A percentile compares a stretch with the other conserved stretches of the same genome.
phyloP scores from a whole-genome alignment of 2,888 invertebrate species.

The Aphrophora alni region DNA sequence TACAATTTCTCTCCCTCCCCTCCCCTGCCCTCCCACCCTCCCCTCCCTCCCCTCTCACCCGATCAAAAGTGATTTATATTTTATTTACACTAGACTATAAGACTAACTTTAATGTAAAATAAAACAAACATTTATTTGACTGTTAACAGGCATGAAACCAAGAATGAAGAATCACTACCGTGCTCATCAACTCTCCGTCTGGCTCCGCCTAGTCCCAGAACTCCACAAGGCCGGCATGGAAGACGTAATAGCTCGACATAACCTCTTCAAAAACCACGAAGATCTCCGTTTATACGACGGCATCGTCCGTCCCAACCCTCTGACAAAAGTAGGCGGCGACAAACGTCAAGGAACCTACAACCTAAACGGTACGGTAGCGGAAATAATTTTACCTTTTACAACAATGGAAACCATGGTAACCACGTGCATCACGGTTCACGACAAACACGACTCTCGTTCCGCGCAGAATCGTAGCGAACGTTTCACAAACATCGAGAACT shows the following conservation, averaged over 20 bases:
- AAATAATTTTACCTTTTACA: constrained; percentile 61
- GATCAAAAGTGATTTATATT: too few relatives aligned
- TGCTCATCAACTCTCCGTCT: constrained; percentile 93
- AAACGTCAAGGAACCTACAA: constrained; percentile 40
- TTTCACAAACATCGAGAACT: constrained; percentile 75
- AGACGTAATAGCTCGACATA: constrained; percentile 85
- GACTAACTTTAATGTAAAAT: not conserved
- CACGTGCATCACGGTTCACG: constrained; percentile 71
- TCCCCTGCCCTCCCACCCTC: too few relatives aligned
- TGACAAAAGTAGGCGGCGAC: too few relatives aligned
- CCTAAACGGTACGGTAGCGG: constrained; percentile 47
- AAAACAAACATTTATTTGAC: constrained; percentile 53
- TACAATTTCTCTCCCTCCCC: too few relatives aligned
- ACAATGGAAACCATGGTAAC: constrained; percentile 75
- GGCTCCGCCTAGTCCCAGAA: constrained; percentile 93
- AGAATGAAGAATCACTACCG: constrained; percentile 92
- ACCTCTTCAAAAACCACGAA: constrained; percentile 88
- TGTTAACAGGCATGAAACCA: constrained; percentile 81
- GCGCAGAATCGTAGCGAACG: constrained; percentile 70
- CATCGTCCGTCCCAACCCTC: constrained; percentile 78
- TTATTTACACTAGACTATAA: not conserved
- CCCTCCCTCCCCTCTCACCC: too few relatives aligned
- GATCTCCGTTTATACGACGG: constrained; percentile 90
- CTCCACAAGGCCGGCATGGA: constrained; percentile 84
- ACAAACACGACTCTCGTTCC: constrained; percentile 60